A percentile compares a stretch with the other conserved stretches of the same genome.
These are phyloP conservation scores for Isaurus tuberculatus DNA, from an alignment of 92 coral and sea anemone genomes.

Conservation along the genomic window DNA sequence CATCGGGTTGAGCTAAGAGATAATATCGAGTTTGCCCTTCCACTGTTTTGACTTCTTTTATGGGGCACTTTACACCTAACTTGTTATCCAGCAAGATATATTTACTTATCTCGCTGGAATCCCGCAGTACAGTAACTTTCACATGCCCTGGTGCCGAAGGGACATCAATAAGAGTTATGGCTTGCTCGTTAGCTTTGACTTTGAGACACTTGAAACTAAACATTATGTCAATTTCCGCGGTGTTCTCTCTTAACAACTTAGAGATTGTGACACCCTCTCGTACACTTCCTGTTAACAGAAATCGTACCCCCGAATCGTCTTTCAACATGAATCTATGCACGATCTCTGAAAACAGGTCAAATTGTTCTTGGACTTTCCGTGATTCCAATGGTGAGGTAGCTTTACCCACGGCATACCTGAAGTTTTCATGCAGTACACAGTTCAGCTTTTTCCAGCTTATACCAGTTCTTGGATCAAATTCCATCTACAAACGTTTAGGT, in stretches of 20 bases:
- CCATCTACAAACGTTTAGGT: conserved; percentile 21
- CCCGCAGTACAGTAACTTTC: neutral
- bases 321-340: neutral
- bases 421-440: conserved; percentile 6
- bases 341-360: neutral
- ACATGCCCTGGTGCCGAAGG: conserved; percentile 31
- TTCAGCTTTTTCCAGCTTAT: conserved; percentile 23
- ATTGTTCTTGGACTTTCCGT: neutral
- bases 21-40: neutral
- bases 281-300: conserved; percentile 15
- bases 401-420: neutral
- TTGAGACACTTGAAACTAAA: conserved; percentile 29
- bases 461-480: conserved; percentile 14
- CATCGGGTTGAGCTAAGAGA: conserved; percentile 24
- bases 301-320: neutral
- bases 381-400: neutral
- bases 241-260: neutral
- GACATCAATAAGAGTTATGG: neutral
- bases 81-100: neutral
- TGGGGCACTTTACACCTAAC: neutral
- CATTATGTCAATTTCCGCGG: neutral
- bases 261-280: conserved; percentile 15
- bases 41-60: neutral
- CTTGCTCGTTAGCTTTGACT: neutral
- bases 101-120: neutral